Conservation (phyloP, 2,797 vertebrate species). For the Setipinna tenuifilis region DNA sequence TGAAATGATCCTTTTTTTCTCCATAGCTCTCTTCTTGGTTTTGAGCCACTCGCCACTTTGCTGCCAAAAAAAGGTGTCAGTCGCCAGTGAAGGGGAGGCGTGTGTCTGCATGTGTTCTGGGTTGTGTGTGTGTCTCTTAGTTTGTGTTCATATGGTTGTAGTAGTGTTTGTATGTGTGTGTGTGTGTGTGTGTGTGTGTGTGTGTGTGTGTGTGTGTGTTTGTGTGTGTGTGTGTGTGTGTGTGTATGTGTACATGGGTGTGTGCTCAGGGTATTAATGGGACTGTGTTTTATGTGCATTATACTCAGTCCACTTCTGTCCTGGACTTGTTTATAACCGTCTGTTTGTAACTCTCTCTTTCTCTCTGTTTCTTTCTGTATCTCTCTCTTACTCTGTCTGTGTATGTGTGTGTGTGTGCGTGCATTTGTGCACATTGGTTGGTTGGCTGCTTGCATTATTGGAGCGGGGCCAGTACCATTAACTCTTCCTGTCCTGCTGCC, state of each 20-base stretch:
- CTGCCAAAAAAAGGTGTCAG: conserved; percentile 98
- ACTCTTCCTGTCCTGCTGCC: conserved; percentile 55
- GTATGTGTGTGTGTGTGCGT: conserved; percentile 46
- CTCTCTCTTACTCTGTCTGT: background rate
- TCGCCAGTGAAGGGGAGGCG: conserved; percentile 75
- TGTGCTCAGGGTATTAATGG: background rate
- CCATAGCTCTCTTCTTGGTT: conserved; percentile 90
- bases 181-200: conserved; percentile 7
- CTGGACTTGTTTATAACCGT: background rate
- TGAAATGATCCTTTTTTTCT: conserved; percentile 84
- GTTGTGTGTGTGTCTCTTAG: conserved; percentile 35
- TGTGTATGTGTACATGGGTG: background rate
- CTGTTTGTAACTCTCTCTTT: background rate
- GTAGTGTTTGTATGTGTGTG: background rate
- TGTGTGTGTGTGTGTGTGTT: no score
- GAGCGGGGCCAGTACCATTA: conserved; percentile 64
- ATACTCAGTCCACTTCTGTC: background rate
- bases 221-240: background rate
- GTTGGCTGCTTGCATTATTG: conserved; percentile 57
- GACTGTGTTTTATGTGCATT: background rate
- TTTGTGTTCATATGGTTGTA: background rate
- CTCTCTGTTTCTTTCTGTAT: no score
- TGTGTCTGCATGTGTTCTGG: conserved; percentile 63
- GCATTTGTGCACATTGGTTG: conserved; percentile 40
- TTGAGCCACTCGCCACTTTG: conserved; percentile 86